phyloP scores from a whole-genome alignment of 2,113 vertebrate species.

The Hippocampus abdominalis region DNA sequence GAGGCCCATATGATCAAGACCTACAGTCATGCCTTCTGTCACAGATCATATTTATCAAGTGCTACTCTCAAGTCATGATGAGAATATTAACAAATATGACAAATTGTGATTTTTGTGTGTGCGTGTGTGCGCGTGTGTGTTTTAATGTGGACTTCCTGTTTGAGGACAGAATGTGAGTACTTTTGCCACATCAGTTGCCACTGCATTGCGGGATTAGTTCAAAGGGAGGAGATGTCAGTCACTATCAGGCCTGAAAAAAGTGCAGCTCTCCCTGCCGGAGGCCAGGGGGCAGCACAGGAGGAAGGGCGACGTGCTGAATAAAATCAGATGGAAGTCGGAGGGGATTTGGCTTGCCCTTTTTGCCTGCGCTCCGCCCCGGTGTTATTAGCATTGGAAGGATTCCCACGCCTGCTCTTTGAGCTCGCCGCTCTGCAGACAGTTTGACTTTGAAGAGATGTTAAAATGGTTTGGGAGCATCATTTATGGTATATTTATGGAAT shows the following conservation, averaged over 20 bases:
- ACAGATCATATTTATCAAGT: too few relatives aligned
- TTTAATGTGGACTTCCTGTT: too few relatives aligned
- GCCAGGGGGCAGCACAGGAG: conserved; percentile 44
- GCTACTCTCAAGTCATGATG: too few relatives aligned
- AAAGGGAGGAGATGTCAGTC: conserved; percentile 20
- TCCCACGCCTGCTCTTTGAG: conserved; percentile 47
- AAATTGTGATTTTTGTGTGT: too few relatives aligned
- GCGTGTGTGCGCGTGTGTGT: too few relatives aligned
- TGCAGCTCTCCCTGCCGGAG: conserved; percentile 21
- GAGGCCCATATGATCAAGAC: too few relatives aligned
- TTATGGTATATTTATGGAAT: too few relatives aligned
- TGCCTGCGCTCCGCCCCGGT: conserved; percentile 35
- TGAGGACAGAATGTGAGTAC: background rate
- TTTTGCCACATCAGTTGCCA: background rate
- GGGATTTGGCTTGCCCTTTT: conserved; percentile 43
- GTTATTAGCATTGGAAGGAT: conserved; percentile 62
- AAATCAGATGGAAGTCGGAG: conserved; percentile 41
- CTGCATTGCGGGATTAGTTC: conserved; percentile 14
- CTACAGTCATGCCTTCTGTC: too few relatives aligned
- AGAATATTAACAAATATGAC: too few relatives aligned
- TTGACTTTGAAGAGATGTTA: background rate
- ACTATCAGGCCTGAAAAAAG: conserved; percentile 40
- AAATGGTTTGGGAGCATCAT: too few relatives aligned
- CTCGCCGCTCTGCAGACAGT: conserved; percentile 17
- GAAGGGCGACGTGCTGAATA: conserved; percentile 27